These are phyloP conservation scores for Hypothenemus hampei DNA, from an alignment of 1,140 invertebrate species.

Conservation along the genomic window DNA sequence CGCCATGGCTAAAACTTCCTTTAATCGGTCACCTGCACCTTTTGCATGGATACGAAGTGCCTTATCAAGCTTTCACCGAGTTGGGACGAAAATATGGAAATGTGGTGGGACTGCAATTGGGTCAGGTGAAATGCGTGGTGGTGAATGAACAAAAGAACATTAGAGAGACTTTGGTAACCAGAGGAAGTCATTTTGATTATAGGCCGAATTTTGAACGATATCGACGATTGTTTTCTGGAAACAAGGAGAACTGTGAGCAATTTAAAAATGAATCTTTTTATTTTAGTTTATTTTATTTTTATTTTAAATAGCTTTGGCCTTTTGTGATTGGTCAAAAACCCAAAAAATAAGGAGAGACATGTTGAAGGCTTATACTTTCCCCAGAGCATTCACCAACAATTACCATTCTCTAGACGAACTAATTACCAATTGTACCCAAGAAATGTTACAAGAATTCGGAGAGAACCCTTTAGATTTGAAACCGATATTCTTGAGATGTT, in stretches of 20 bases:
- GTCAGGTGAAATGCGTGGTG: constrained; percentile 56
- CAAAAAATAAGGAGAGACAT: constrained; percentile 75
- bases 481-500: constrained; percentile 57
- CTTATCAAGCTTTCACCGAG: constrained; percentile 59
- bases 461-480: constrained; percentile 51
- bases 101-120: constrained; percentile 56
- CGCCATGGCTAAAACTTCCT: constrained; percentile 51
- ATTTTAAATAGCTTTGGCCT: constrained; percentile 70
- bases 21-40: constrained; percentile 57
- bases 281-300: background rate
- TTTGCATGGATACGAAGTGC: constrained; percentile 56
- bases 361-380: constrained; percentile 67
- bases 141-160: constrained; percentile 61
- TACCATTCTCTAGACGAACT: constrained; percentile 59
- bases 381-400: constrained; percentile 62
- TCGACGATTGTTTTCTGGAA: constrained; percentile 58
- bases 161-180: constrained; percentile 57
- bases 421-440: constrained; percentile 50
- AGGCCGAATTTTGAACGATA: constrained; percentile 62
- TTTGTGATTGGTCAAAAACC: constrained; percentile 78
- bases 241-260: constrained; percentile 66
- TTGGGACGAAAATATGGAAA: constrained; percentile 52
- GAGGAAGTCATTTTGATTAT: constrained; percentile 59
- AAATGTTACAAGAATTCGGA: constrained; percentile 32
- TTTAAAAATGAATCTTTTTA: background rate